Base-by-base conservation (phyloP, 2,888 invertebrate genomes). In the Dascillus cervinus region DNA sequence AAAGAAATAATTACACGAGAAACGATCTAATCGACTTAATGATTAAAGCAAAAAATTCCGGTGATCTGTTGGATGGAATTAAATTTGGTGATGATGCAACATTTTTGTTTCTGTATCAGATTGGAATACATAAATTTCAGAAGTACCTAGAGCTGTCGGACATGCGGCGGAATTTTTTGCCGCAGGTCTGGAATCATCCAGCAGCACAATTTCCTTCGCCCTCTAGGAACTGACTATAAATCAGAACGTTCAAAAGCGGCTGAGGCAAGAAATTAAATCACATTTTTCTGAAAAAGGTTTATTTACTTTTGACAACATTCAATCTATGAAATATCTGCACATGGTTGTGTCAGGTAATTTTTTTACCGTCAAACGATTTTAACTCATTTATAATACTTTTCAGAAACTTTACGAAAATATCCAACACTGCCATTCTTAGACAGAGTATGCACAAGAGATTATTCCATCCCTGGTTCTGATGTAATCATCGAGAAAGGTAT, bases 121-220 rank as follows among this genome's bases (percentile, higher is more conserved):
- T n/a, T n/a, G n/a, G n/a, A n/a, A n/a, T n/a, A n/a, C n/a, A n/a
- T n/a, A n/a, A n/a, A n/a, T n/a, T n/a, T n/a, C n/a, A n/a, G n/a
- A n/a, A n/a, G n/a, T n/a, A n/a, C n/a, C n/a, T n/a, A n/a, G n/a
- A n/a, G 51, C 70, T 38, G 46, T 60, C 0, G 56, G 70, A 0
- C 68, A 71, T 34, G 59, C 66, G 1, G 49, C 70, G 1, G 62
- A 70, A 2, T 71, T 73, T 44, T 71, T 70, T 41, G 38, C 66
- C 1, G 73, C 71, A 12, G 72, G 72, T 2, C 70, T 66, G 41
- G 72, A 72, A 46, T 72, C 72, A 1, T 69, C 71, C 0, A 67
- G 69, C 11, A 60, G 66, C 1, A 59, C 66, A 0, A 47, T 72
- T 19, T 57, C 62, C 4, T 69, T 66, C 30, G 29, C n/a, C n/a